Base-by-base conservation (phyloP, 2,888 invertebrate species). In the Troides aeacus region DNA sequence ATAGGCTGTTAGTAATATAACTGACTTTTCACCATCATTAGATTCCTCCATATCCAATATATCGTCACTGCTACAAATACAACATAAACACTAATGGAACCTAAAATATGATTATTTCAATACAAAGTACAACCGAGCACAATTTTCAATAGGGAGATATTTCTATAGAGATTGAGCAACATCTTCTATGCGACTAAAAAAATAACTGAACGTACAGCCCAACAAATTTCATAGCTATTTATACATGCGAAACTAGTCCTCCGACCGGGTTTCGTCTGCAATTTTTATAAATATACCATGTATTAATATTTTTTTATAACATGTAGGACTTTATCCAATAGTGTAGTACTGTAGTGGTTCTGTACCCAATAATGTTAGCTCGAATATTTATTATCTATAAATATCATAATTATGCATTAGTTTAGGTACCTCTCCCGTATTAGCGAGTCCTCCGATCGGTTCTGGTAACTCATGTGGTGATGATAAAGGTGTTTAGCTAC, bases 181-280 rank as follows among this genome's bases (percentile, higher is more conserved):
- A 64, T 36, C 36, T 62, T 30, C 36, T 23, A 39, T n/a, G 64
- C 53, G 64, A 39, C 53, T 53, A 64, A 53, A n/a, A 53, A 59
- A 60, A 64, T 30, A 56, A 64, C 64, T 68, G 60, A 64, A 68
- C 68, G 42, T 23, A 64, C 64, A 61, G 0, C 50, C 36, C 30
- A 50, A 69, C 64, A 56, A 39, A 53, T 18, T 63, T 30, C 58
- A 18, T 39, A 64, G 66, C 67, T 70, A 66, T 70, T 61, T 70
- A 66, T 70, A 61, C 24, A 64, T 60, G 62, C 10, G 23, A 70
- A 58, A 57, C 62, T 65, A 65, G 65, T 42, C 24, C 12, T 7
- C 36, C 21, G 24, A 21, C 23, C 24, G 23, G 69, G 42, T 15
- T 60, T 61, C 57, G 65, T 56, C 61, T 57, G 30, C 17, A 64